These are phyloP conservation scores for Furnarius figulus DNA, from an alignment of 2,113 vertebrate genomes.

Conservation along the genomic window DNA sequence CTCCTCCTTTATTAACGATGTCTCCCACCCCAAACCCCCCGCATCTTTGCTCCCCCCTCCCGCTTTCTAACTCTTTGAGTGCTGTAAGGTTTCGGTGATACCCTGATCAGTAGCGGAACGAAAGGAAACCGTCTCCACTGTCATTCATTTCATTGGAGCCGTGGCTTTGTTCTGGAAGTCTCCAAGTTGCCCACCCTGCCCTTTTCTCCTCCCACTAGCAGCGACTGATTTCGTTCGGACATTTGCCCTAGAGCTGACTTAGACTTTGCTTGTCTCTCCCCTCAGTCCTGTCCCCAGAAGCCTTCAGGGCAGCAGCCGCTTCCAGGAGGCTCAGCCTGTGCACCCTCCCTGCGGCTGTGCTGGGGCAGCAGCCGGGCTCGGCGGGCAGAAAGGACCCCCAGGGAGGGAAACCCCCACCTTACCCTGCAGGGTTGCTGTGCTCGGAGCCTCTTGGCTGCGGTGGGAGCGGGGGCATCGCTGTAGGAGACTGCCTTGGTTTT, in stretches of 20 bases:
- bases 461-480: neutral
- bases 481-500: neutral
- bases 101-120: slow-evolving; percentile 44
- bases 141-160: neutral
- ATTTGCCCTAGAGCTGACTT: neutral
- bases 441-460: neutral
- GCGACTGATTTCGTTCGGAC: slow-evolving; percentile 7
- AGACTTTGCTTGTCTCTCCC: slow-evolving; percentile 34
- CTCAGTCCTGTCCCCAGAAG: neutral
- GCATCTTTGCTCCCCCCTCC: slow-evolving; percentile 46
- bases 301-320: neutral
- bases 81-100: slow-evolving; percentile 73
- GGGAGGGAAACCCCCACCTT: neutral
- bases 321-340: neutral
- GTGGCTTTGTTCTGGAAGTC: slow-evolving; percentile 52
- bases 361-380: neutral
- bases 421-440: neutral
- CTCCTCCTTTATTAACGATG: slow-evolving; percentile 33
- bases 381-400: neutral
- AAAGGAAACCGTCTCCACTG: slow-evolving; percentile 40
- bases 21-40: slow-evolving; percentile 5
- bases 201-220: neutral
- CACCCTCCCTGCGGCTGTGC: neutral
- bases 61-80: slow-evolving; percentile 61
- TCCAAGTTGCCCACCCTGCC: neutral